Conservation (phyloP, 2,113 vertebrate species). For the Gallinago media region DNA sequence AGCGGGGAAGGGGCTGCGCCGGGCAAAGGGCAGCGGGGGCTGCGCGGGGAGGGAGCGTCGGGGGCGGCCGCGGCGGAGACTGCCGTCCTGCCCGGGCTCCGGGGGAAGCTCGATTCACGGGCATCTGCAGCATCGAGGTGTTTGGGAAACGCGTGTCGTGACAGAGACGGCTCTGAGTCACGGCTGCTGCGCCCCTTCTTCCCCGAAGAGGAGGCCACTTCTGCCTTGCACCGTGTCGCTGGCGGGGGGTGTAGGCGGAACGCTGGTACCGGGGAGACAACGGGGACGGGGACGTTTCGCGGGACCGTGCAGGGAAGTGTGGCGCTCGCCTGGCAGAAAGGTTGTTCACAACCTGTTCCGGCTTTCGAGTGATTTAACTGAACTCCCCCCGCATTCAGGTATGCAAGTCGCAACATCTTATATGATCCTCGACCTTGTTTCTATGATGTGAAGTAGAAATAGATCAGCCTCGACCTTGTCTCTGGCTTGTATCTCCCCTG, state of each 20-base stretch:
- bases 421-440: not conserved
- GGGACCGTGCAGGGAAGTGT: not conserved
- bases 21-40: not conserved
- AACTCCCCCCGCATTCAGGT: not conserved
- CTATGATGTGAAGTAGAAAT: not conserved
- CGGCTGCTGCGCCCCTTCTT: not conserved
- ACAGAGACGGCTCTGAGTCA: not conserved
- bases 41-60: not conserved
- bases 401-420: rapidly evolving
- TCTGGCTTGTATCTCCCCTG: not conserved
- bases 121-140: not conserved
- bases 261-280: not conserved
- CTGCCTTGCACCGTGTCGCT: not conserved
- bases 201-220: not conserved
- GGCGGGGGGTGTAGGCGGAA: not conserved
- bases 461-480: not conserved
- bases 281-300: not conserved
- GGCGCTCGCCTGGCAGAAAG: not conserved
- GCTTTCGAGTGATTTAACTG: not conserved
- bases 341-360: not conserved
- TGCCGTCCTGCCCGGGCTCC: not conserved
- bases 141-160: not conserved
- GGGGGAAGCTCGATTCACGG: not conserved
- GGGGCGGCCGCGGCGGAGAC: not conserved
- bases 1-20: not conserved